Conservation (phyloP, 1,140 invertebrate genomes). For the Zophobas morio region DNA sequence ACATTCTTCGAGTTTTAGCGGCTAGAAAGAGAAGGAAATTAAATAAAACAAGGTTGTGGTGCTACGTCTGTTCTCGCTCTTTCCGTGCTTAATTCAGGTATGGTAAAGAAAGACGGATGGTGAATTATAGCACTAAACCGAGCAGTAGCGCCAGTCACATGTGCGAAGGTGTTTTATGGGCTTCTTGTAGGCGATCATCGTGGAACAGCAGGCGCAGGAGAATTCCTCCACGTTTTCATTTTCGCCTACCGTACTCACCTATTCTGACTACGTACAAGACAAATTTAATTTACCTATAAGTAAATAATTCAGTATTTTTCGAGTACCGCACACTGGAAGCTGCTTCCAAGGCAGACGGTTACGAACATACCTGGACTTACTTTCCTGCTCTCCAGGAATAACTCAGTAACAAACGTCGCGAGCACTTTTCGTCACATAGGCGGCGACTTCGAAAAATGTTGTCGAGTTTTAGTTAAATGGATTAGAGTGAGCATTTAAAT, state of each 20-base stretch:
- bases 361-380: no score
- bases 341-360: no score
- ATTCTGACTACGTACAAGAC: background rate
- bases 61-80: constrained; percentile 12
- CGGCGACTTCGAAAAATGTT: no score
- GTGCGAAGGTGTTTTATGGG: constrained; percentile 57
- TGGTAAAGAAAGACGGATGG: constrained; percentile 44
- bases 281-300: background rate
- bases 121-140: constrained; percentile 53
- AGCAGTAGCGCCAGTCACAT: constrained; percentile 58
- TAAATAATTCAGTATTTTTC: background rate
- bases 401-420: no score
- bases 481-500: no score
- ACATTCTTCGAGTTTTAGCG: background rate
- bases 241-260: background rate
- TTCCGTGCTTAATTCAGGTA: background rate
- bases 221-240: constrained; percentile 31
- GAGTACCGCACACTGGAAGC: no score
- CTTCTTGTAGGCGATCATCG: constrained; percentile 48
- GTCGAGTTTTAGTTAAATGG: no score
- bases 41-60: constrained; percentile 25
- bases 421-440: no score
- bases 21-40: constrained; percentile 26
- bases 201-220: constrained; percentile 29
- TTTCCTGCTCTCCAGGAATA: no score